Evolutionary conservation across 1,140 invertebrate species (phyloP).

Genomic region (Drosophila tropicalis): DNA sequence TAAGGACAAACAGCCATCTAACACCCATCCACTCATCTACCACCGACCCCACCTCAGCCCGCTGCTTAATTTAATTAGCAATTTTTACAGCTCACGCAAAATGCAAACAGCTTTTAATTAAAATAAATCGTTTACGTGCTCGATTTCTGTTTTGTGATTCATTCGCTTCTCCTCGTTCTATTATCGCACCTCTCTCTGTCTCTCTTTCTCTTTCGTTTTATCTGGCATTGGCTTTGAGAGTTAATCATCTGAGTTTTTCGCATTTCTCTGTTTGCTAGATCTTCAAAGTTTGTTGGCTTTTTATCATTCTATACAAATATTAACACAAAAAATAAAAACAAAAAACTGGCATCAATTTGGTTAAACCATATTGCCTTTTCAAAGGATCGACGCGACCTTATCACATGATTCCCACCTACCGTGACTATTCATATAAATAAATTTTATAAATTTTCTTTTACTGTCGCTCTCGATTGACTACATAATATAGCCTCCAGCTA

Average conservation of each 20-base stretch:
- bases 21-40: slow-evolving; percentile 10
- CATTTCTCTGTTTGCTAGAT: slow-evolving; percentile 20
- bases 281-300: slow-evolving; percentile 56
- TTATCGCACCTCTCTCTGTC: neutral
- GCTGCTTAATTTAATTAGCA: slow-evolving; percentile 70
- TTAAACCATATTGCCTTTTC: too few relatives aligned
- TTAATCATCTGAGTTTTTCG: slow-evolving; percentile 16
- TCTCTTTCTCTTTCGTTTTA: neutral
- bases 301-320: neutral
- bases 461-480: neutral
- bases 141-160: slow-evolving; percentile 33
- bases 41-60: slow-evolving; percentile 17
- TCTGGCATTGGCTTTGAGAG: slow-evolving; percentile 18
- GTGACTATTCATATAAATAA: too few relatives aligned
- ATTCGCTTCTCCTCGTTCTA: neutral
- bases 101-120: slow-evolving; percentile 75
- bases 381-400: too few relatives aligned
- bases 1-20: slow-evolving; percentile 48
- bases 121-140: slow-evolving; percentile 68
- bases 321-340: neutral
- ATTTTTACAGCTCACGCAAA: slow-evolving; percentile 65
- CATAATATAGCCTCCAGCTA: neutral
- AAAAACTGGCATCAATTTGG: too few relatives aligned
- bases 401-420: too few relatives aligned
- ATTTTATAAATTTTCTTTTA: too few relatives aligned